Evolutionary conservation across 1,140 invertebrate species (phyloP), one percentile per base, ranked within the genome.

Genomic region (Ostrea denselamellosa): DNA sequence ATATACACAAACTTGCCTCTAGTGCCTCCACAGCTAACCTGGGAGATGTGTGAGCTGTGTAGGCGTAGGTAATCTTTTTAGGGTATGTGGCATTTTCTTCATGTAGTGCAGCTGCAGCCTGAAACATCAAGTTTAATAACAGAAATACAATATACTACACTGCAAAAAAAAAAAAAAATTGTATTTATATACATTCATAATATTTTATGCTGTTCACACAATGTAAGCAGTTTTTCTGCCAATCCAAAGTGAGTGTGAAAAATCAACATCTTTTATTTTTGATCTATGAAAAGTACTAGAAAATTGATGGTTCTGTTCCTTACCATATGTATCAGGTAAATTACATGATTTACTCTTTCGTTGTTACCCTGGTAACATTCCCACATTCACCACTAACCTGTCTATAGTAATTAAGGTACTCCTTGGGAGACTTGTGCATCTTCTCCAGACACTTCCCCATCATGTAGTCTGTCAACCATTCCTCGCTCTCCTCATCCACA

Each of bases 381-480:
- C 34, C 34, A 44, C 5, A 44, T 2, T 44, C 34, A 44, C 1
- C 34, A 44, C 34, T 2, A 44, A 44, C 34, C 34, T 44, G 34
- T 92, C 96, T 95, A 93, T 98, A 99, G 95, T 97, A 97, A 89
- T 97, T 95, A 22, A 98, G 94, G 94, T 97, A 98, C 52, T 96
- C 94, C n/a, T 96, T 95, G 0, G 97, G 96, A 89, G 97, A 95
- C 89, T 97, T 96, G 87, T 87, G 96, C 96, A 87, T 96, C 96
- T 93, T 93, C 88, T 94, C 93, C 58, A 89, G 96, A 81, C 98
- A 97, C 96, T 99, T 99, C 0, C 97, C 98, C 28, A 98, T 95
- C 97, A 99, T 98, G 92, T 98, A 99, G 93, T 98, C 97, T 92
- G 97, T 96, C 17, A 98, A 95, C 98, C 98, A 99, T 85, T 96